phyloP scores from a whole-genome alignment of 2,797 vertebrate species.

The Neosilurus mollespiculum region DNA sequence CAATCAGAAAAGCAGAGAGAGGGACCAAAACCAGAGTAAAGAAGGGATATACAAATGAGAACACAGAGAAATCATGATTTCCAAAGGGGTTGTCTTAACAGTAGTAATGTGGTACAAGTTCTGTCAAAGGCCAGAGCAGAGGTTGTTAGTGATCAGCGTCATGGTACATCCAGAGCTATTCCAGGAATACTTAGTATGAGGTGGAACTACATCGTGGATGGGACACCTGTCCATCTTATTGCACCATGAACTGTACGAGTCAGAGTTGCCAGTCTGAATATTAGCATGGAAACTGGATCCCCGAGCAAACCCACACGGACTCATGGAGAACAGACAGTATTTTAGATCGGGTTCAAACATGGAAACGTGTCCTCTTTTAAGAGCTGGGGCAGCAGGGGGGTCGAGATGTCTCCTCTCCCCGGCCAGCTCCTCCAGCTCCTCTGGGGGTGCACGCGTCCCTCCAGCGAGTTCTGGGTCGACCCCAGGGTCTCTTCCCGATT shows the following conservation, averaged over 20 bases:
- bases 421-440: too few species aligned
- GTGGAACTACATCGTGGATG: not conserved
- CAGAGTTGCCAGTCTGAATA: not conserved
- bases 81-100: not conserved
- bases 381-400: not conserved
- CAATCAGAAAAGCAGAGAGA: slow-evolving; percentile 1
- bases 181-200: not conserved
- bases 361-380: not conserved
- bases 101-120: not conserved
- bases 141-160: not conserved
- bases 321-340: not conserved
- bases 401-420: too few species aligned
- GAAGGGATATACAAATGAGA: not conserved
- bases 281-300: not conserved
- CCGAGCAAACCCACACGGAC: not conserved
- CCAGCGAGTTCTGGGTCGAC: too few species aligned
- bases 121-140: not conserved
- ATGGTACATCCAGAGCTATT: not conserved
- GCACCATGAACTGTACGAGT: not conserved
- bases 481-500: too few species aligned
- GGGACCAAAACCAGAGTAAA: not conserved
- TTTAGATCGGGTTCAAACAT: not conserved
- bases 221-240: not conserved
- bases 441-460: too few species aligned
- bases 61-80: not conserved